Base-by-base conservation (phyloP, 1,140 invertebrate genomes). In the Drosophila athabasca region DNA sequence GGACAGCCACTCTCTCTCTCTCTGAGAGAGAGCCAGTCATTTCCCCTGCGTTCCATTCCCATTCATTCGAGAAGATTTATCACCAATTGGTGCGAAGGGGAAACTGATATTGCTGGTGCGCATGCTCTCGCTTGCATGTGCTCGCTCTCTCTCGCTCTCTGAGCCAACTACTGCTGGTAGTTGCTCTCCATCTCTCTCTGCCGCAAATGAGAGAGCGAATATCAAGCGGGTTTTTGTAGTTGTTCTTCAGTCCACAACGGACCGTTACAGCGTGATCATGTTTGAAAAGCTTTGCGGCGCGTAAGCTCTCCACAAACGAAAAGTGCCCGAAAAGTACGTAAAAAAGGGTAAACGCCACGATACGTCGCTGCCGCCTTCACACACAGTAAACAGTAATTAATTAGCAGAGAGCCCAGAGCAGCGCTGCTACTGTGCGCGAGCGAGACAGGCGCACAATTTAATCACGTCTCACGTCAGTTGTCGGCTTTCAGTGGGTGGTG, bases 211-310 rank as follows among this genome's bases (percentile, higher is more conserved):
- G n/a, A 45, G 5, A 39, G 29, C 29, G 26, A 49, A 70, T 50
- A 73, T 68, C 45, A 73, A 55, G 62, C 62, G 50, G 50, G 62
- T 39, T 52, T 26, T 59, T 70, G 52, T 35, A 55, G 41, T 55
- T 44, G 39, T 44, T 45, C 53, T 72, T 87, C 83, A 89, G 72
- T 88, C 87, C 77, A 78, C 73, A 75, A 68, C 50, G 74, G 62
- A 88, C 84, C 84, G 80, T 89, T 88, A 84, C 73, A 73, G 80
- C 72, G 84, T 68, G 84, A 88, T 88, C 84, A 79, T 79, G 84
- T 76, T 61, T 62, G 61, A 80, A 76, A 89, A 88, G 84, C 76
- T 79, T 70, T 62, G 75, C 65, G 71, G 66, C 65, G 49, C 71
- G 62, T 44, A 49, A 58, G 67, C 35, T 39, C 35, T 39, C 35